Percentiles rank a stretch among this genome's conserved stretches.
phyloP scores from a whole-genome alignment of 1,140 invertebrate species.

The Babylonia areolata region DNA sequence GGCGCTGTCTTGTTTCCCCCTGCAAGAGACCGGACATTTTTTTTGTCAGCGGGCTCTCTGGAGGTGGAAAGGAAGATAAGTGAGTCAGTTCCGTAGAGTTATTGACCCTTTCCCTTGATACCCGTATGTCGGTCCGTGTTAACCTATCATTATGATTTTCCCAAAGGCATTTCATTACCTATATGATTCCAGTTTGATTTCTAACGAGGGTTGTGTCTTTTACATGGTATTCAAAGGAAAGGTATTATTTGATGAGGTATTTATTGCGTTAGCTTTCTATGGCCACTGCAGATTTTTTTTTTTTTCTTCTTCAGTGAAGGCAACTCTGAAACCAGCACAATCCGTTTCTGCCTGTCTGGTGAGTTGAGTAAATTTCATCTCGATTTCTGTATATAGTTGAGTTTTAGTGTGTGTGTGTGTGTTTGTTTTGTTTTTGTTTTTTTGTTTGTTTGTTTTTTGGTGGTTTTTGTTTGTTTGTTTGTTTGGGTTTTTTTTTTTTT shows the following conservation, averaged over 20 bases:
- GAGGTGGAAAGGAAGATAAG: not conserved
- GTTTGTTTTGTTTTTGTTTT: too few species aligned
- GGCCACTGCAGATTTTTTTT: too few species aligned
- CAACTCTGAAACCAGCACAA: constrained; percentile 27
- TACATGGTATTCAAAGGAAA: not conserved
- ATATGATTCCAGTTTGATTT: not conserved
- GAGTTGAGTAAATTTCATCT: constrained; percentile 19
- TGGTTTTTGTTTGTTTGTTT: too few species aligned
- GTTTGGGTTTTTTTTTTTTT: too few species aligned
- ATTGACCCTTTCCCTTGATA: constrained; percentile 3
- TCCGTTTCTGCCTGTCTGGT: not conserved
- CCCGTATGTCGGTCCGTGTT: constrained; percentile 1
- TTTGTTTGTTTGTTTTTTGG: too few species aligned
- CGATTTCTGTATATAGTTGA: too few species aligned
- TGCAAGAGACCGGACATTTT: too few species aligned
- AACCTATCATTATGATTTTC: constrained; percentile 30
- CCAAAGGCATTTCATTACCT: not conserved
- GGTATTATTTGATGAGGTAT: constrained; percentile 14
- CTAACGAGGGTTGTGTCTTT: not conserved
- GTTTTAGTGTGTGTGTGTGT: too few species aligned
- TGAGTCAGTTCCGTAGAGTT: not conserved
- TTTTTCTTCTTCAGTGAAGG: not conserved
- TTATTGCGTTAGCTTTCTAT: too few species aligned
- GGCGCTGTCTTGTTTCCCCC: not conserved
- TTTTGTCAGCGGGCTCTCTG: too few species aligned